A percentile compares a stretch with the other conserved stretches of the same genome.
Evolutionary conservation across 2,888 invertebrate genomes (phyloP).

Genomic region (Dusona sp.): DNA sequence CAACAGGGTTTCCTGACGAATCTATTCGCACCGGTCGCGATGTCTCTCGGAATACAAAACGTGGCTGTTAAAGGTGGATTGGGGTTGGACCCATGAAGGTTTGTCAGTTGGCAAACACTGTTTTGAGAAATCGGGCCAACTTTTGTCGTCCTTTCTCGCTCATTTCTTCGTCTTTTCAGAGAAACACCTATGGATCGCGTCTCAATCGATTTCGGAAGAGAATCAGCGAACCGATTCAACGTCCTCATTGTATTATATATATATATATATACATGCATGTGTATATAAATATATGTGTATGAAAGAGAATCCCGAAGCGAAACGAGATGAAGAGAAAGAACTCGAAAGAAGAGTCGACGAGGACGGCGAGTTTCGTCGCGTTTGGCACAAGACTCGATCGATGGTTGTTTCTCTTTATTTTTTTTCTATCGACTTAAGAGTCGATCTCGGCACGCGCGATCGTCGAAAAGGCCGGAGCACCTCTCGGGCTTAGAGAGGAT

Average conservation of each 20-base stretch:
- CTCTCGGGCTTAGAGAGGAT: slow-evolving; percentile 43
- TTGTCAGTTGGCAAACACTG: slow-evolving; percentile 53
- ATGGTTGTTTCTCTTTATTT: slow-evolving; percentile 40
- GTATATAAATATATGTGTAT: background rate
- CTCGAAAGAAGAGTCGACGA: slow-evolving; percentile 47
- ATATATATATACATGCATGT: slow-evolving; percentile 20
- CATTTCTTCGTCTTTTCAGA: slow-evolving; percentile 56
- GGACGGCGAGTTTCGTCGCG: slow-evolving; percentile 49
- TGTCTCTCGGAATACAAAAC: slow-evolving; percentile 64
- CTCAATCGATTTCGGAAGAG: slow-evolving; percentile 72
- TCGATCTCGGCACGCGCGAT: slow-evolving; percentile 71
- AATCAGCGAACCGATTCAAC: slow-evolving; percentile 45
- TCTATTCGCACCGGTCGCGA: slow-evolving; percentile 72
- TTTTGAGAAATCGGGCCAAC: slow-evolving; percentile 66
- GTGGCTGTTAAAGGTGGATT: slow-evolving; percentile 15
- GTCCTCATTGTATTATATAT: slow-evolving; percentile 15
- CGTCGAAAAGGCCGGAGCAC: slow-evolving; percentile 62
- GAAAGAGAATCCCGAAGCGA: slow-evolving; percentile 24
- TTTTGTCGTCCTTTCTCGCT: slow-evolving; percentile 40
- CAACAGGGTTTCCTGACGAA: slow-evolving; percentile 65
- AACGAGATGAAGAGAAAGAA: slow-evolving; percentile 28
- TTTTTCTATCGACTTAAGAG: slow-evolving; percentile 53
- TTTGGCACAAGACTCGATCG: slow-evolving; percentile 64
- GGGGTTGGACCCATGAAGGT: slow-evolving; percentile 12
- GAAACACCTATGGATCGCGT: slow-evolving; percentile 70